Evolutionary conservation across 2,113 vertebrate genomes (phyloP).

Genomic region (Hippocampus barbouri): DNA sequence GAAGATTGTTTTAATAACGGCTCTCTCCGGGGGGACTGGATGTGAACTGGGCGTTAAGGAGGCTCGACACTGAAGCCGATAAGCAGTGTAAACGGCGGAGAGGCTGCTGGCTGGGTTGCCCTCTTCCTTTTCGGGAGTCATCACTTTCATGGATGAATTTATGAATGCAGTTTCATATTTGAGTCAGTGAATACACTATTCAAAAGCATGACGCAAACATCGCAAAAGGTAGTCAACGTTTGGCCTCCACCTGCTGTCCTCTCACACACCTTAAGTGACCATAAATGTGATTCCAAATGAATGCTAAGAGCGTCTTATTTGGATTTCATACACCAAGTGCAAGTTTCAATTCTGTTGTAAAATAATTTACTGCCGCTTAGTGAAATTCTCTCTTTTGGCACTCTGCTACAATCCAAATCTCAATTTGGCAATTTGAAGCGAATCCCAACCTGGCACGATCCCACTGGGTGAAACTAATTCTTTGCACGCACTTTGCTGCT

Average conservation of each 20-base stretch:
- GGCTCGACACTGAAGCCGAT: background rate
- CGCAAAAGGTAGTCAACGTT: no score
- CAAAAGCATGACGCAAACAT: no score
- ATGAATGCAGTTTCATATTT: background rate
- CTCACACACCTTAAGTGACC: background rate
- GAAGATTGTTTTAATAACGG: background rate
- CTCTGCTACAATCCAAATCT: slow-evolving; percentile 21
- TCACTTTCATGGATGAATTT: background rate
- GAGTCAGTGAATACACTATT: background rate
- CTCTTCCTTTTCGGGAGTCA: background rate
- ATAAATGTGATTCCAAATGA: background rate
- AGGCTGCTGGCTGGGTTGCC: background rate
- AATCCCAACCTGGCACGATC: slow-evolving; percentile 17
- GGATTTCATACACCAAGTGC: background rate
- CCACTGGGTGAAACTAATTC: background rate
- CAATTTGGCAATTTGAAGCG: background rate
- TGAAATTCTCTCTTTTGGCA: background rate
- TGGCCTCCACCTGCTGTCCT: background rate
- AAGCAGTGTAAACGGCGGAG: background rate
- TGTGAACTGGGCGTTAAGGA: background rate
- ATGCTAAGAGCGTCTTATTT: background rate
- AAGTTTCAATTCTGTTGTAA: background rate
- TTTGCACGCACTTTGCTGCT: background rate
- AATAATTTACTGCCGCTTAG: background rate
- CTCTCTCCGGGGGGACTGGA: no score